A percentile compares a stretch with the other conserved stretches of the same genome.
Conservation (phyloP, 2,113 vertebrate genomes). For the Archilochus colubris region DNA sequence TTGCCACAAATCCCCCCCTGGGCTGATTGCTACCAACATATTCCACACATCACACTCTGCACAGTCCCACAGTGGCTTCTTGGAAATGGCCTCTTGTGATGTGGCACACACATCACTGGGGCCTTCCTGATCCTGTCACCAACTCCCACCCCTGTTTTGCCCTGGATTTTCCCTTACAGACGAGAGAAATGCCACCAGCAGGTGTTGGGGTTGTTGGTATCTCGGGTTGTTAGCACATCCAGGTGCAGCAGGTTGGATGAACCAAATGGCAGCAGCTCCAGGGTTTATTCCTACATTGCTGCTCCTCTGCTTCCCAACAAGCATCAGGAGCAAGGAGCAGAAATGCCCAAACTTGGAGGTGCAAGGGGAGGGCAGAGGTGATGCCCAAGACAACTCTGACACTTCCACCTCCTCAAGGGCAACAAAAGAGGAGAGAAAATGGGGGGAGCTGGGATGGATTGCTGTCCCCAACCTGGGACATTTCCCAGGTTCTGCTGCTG, state of each 20-base stretch:
- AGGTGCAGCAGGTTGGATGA: background rate
- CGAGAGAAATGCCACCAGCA: background rate
- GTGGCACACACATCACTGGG: background rate
- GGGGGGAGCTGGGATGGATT: background rate
- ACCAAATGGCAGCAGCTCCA: background rate
- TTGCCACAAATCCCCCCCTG: background rate
- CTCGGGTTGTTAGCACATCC: background rate
- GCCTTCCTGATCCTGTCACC: background rate
- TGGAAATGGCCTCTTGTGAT: background rate
- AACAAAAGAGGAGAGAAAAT: background rate
- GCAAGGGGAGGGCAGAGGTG: background rate
- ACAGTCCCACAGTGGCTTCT: background rate
- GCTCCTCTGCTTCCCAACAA: background rate
- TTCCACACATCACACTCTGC: background rate
- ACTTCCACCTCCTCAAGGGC: background rate
- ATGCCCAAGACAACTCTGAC: too few relatives aligned
- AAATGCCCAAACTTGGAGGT: background rate
- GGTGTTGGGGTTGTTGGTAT: rapidly evolving
- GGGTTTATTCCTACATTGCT: background rate
- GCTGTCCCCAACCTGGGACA: rapidly evolving
- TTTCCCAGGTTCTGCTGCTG: background rate
- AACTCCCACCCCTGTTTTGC: background rate
- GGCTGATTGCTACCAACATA: background rate
- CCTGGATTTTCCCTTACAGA: background rate
- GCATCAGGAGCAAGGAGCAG: background rate